Base-by-base conservation (phyloP, 2,888 invertebrate species). In the Junonia oenone region DNA sequence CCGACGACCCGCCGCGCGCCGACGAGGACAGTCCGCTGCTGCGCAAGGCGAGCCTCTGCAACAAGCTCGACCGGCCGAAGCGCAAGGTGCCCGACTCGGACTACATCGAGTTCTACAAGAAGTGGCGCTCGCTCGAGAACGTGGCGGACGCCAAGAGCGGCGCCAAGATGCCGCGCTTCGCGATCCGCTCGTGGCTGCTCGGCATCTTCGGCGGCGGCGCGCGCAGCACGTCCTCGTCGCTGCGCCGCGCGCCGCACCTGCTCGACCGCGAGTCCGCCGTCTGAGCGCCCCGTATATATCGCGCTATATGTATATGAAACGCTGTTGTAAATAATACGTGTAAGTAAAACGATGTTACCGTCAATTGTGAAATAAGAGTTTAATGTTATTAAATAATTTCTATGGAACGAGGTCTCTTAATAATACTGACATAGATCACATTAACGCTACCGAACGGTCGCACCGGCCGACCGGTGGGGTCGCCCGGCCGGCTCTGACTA, bases 91-190 rank as follows among this genome's bases (percentile, higher is more conserved):
- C 78, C 65, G 88, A 89, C 67, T 71, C 83, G 4, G 81, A 81
- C 64, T 88, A 88, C 70, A 87, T 90, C 47, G 83, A 91, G 72
- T 85, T 90, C 66, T 91, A 92, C 65, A 95, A 95, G 81, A 92
- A 95, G 71, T 96, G 96, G 94, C 93, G 93, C 68, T 96, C 96
- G 45, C 87, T 96, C 50, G 96, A 96, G 81, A 93, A 93, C 63
- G 91, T 96, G 45, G 79, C 80, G 33, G 87, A 81, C 58, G 74
- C 65, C 46, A 83, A 85, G 68, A 64, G 66, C 58, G 72, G 61
- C 88, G 92, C 65, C 63, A 94, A 94, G 75, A 91, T 93, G 73
- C 91, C 92, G 51, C 91, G 93, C 56, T 92, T 93, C 68, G 93
- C 94, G 22, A 91, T 96, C 60, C 92, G 93, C 66, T 91, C 91